Percentiles rank a stretch among this genome's conserved stretches.
Evolutionary conservation across 2,797 vertebrate species (phyloP).

Genomic region (Girardinus metallicus): DNA sequence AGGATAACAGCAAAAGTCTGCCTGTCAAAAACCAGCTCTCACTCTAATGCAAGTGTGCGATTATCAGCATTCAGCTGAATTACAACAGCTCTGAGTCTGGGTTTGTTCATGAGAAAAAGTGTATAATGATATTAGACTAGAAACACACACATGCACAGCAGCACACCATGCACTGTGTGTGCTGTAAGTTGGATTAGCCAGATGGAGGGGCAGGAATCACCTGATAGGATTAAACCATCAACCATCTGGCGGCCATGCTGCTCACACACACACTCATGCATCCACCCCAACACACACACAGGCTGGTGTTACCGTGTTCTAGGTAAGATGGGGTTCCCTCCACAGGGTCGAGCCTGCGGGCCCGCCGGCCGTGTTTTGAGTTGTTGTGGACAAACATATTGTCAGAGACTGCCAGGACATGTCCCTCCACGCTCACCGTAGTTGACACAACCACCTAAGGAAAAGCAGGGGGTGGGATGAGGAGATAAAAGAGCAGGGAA

Average conservation of each 20-base stretch:
- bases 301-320: constrained; percentile 89
- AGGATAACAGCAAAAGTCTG: constrained; percentile 45
- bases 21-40: constrained; percentile 44
- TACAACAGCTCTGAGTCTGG: constrained; percentile 46
- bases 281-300: constrained; percentile 33
- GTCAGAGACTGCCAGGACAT: constrained; percentile 96
- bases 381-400: constrained; percentile 99
- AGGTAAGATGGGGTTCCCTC: constrained; percentile 97
- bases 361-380: constrained; percentile 97
- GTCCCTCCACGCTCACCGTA: constrained; percentile 97
- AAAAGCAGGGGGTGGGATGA: constrained; percentile 11
- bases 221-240: constrained; percentile 99
- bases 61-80: constrained; percentile 55
- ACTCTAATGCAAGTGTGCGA: constrained; percentile 29
- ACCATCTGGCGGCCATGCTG: constrained; percentile 90
- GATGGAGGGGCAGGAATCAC: constrained; percentile 96
- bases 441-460: constrained; percentile 95
- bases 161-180: constrained; percentile 46
- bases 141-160: constrained; percentile 43
- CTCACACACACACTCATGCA: constrained; percentile 33
- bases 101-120: constrained; percentile 52
- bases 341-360: constrained; percentile 94
- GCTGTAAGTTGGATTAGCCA: constrained; percentile 92
- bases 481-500: background rate
- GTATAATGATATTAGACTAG: constrained; percentile 63